These are phyloP conservation scores for Helleia helle DNA, from an alignment of 2,888 invertebrate species.

Conservation along the genomic window DNA sequence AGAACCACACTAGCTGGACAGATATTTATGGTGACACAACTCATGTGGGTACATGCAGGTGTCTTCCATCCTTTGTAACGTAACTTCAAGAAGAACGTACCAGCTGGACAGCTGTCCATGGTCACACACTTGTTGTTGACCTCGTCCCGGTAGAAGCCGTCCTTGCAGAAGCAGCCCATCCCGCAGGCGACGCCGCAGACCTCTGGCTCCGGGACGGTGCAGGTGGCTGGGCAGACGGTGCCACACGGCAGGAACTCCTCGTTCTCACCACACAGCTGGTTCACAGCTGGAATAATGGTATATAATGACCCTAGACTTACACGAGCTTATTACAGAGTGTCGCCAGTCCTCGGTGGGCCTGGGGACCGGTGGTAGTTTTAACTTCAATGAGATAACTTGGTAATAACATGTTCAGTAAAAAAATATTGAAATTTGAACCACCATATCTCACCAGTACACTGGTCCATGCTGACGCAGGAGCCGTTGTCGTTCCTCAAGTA, in stretches of 20 bases:
- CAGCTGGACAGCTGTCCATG: slow-evolving; percentile 46
- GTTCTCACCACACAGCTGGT: slow-evolving; percentile 37
- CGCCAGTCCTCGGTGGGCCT: too few relatives aligned
- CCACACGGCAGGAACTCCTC: slow-evolving; percentile 58
- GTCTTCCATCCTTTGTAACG: too few relatives aligned
- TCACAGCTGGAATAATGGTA: slow-evolving; percentile 12
- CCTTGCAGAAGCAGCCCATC: slow-evolving; percentile 59
- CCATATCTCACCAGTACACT: slow-evolving; percentile 45
- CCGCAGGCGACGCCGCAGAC: slow-evolving; percentile 48
- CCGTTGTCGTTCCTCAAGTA: slow-evolving; percentile 51
- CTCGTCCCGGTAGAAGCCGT: slow-evolving; percentile 48
- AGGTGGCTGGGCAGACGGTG: slow-evolving; percentile 47
- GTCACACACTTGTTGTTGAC: slow-evolving; percentile 43
- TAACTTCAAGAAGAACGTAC: slow-evolving; percentile 29
- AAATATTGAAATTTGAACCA: too few relatives aligned
- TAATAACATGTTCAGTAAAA: too few relatives aligned
- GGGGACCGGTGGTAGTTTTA: too few relatives aligned
- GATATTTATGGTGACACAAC: too few relatives aligned
- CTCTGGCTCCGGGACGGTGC: slow-evolving; percentile 40
- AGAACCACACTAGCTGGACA: too few relatives aligned
- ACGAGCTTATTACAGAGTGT: too few relatives aligned
- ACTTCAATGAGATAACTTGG: too few relatives aligned
- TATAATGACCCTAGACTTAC: background rate
- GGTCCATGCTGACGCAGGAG: slow-evolving; percentile 44
- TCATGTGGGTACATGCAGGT: too few relatives aligned